Evolutionary conservation across 1,140 invertebrate species (phyloP).

Genomic region (Cylas formicarius): DNA sequence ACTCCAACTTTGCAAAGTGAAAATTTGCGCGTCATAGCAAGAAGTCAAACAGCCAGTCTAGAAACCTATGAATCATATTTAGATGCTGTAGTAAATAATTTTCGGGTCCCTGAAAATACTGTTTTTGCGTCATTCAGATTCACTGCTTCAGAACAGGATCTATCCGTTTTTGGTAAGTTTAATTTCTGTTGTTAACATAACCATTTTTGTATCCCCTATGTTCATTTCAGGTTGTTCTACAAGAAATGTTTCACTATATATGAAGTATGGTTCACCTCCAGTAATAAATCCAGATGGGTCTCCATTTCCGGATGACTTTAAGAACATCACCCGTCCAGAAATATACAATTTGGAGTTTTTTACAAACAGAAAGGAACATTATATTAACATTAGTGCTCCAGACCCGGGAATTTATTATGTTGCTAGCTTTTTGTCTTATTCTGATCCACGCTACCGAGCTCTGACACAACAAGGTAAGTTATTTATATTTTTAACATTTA

Average conservation of each 20-base stretch:
- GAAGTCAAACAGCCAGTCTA: slow-evolving; percentile 27
- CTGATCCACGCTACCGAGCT: slow-evolving; percentile 58
- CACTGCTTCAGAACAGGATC: slow-evolving; percentile 25
- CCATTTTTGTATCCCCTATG: slow-evolving; percentile 29
- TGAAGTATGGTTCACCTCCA: slow-evolving; percentile 70
- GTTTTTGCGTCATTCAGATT: slow-evolving; percentile 34
- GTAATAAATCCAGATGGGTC: slow-evolving; percentile 69
- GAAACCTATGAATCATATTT: slow-evolving; percentile 31
- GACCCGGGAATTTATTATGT: slow-evolving; percentile 72
- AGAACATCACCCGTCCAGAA: slow-evolving; percentile 44
- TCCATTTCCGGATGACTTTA: slow-evolving; percentile 57
- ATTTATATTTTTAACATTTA: too few species aligned
- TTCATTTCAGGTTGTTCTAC: slow-evolving; percentile 47
- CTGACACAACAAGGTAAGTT: slow-evolving; percentile 64
- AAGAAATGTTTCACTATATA: slow-evolving; percentile 53
- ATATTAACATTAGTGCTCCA: slow-evolving; percentile 54
- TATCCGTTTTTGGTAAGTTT: slow-evolving; percentile 36
- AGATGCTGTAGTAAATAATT: slow-evolving; percentile 32
- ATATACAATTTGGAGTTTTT: slow-evolving; percentile 43
- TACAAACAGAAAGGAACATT: slow-evolving; percentile 46
- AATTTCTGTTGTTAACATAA: slow-evolving; percentile 22
- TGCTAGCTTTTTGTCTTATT: slow-evolving; percentile 66
- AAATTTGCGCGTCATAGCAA: slow-evolving; percentile 21
- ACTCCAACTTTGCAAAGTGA: too few species aligned
- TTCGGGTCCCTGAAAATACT: slow-evolving; percentile 33